A percentile compares a stretch with the other conserved stretches of the same genome.
Evolutionary conservation across 37 sponge, comb jelly and placozoan genomes (phyloP).

Genomic region (Bolinopsis microptera): DNA sequence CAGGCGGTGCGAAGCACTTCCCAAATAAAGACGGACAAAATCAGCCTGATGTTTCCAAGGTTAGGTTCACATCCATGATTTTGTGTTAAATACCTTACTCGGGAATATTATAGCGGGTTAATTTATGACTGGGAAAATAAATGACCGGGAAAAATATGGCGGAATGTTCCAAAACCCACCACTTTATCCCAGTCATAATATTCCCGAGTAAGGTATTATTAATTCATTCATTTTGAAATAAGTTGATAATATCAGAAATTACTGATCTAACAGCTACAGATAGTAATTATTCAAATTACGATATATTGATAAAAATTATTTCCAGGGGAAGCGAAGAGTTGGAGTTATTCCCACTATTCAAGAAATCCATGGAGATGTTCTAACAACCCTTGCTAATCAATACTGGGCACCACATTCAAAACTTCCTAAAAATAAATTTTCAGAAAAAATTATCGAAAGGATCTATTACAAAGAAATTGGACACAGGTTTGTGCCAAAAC

Average conservation of each 20-base stretch:
- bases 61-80: too few species aligned
- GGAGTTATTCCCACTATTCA: conserved; percentile 28
- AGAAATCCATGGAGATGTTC: conserved; percentile 42
- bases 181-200: too few species aligned
- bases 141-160: too few species aligned
- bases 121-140: too few species aligned
- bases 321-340: background rate
- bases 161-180: too few species aligned
- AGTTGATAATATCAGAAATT: background rate
- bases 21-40: background rate
- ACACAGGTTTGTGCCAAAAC: conserved; percentile 10
- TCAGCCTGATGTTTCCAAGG: background rate
- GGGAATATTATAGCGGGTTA: too few species aligned
- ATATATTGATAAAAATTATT: background rate
- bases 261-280: background rate
- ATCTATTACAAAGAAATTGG: conserved; percentile 65
- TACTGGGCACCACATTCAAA: conserved; percentile 60
- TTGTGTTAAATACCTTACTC: too few species aligned
- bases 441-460: conserved; percentile 54
- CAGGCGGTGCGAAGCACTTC: conserved; percentile 17
- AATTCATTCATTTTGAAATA: too few species aligned
- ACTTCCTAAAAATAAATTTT: background rate
- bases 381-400: conserved; percentile 42
- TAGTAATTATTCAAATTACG: too few species aligned
- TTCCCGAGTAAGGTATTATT: too few species aligned